phyloP scores from a whole-genome alignment of 2,113 vertebrate species.

The Anhinga rufa region DNA sequence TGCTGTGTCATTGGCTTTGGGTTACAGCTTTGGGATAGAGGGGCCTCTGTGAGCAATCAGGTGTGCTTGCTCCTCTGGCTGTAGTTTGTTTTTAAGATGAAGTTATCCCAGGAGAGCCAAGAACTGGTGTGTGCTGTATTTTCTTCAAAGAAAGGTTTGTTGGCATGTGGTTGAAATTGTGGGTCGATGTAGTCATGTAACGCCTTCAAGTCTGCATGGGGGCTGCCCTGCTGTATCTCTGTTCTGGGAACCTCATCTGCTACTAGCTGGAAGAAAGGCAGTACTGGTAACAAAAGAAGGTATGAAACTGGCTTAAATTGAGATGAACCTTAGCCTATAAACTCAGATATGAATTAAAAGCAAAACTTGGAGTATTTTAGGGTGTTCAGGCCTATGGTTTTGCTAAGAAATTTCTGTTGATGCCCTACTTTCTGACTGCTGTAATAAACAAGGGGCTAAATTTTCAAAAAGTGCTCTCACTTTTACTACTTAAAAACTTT shows the following conservation, averaged over 20 bases:
- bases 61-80: background rate
- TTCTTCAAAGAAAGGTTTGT: background rate
- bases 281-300: background rate
- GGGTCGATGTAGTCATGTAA: background rate
- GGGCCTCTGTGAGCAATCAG: background rate
- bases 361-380: background rate
- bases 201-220: background rate
- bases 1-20: background rate
- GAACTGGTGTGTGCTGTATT: background rate
- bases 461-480: background rate
- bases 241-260: rapidly evolving
- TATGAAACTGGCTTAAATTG: background rate
- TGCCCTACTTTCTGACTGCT: background rate
- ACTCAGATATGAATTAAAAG: background rate
- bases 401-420: background rate
- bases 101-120: background rate
- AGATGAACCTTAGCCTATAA: background rate
- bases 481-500: background rate
- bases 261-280: background rate
- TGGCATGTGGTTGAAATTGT: background rate
- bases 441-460: background rate
- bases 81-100: background rate
- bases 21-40: background rate
- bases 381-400: background rate
- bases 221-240: background rate